Base-by-base conservation (phyloP, 1,140 invertebrate species). In the Planococcus citri region DNA sequence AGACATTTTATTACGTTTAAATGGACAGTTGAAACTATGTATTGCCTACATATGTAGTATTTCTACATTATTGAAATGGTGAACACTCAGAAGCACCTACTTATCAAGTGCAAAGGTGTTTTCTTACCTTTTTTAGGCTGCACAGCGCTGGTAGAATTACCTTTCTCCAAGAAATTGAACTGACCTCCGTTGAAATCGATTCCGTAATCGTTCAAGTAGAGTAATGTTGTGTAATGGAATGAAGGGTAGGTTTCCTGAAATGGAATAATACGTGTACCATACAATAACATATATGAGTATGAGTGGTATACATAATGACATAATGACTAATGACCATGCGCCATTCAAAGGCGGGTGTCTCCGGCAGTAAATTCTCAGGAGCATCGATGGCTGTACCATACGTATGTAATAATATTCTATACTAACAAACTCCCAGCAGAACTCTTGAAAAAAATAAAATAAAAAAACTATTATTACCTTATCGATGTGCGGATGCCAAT, bases 401-500 rank as follows among this genome's bases (percentile, higher is more conserved):
- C n/a, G n/a, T n/a, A n/a, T n/a, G n/a, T n/a, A n/a, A n/a, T n/a
- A n/a, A n/a, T n/a, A n/a, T n/a, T n/a, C n/a, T 33, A 33, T 33
- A 33, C 29, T 33, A 33, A 33, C 29, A 6, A 33, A 12, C 12
- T 51, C 6, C 4, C n/a, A 9, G 17, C 41, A 17, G 2, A 51
- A n/a, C 6, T 51, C 2, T 20, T 20, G n/a, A 17, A 17, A 9
- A 20, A 17, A 9, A 51, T 3, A 51, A 9, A 51, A 3, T 51
- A 51, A 51, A 51, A 6, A 64, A 2, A 64, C 9, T 22, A 6
- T 58, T 74, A 67, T 75, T 79, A 91, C 90, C 82, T 92, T 92
- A 78, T 94, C 91, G 67, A 93, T 82, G 81, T 92, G 90, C 37
- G 85, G 81, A 80, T 91, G 89, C 90, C 91, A 94, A 77, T 93